These are phyloP conservation scores for Lasioglossum pauxillum DNA, from an alignment of 2,888 invertebrate species.

Conservation along the genomic window DNA sequence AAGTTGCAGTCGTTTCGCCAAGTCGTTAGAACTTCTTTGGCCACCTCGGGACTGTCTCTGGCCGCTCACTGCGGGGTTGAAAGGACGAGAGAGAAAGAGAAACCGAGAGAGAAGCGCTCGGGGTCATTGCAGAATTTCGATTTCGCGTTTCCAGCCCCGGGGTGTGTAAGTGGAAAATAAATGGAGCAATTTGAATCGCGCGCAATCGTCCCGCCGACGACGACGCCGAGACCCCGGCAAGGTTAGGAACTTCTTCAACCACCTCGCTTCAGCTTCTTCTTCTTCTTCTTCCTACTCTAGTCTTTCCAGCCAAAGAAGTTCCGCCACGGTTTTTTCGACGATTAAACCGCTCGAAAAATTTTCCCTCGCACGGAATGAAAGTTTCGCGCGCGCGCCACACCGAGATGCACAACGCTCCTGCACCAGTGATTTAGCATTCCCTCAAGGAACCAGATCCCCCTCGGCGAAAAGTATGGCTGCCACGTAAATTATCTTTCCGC, in stretches of 20 bases:
- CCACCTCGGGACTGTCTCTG: constrained; percentile 28
- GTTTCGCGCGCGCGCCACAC: not conserved
- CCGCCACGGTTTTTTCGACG: constrained; percentile 24
- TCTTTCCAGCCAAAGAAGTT: constrained; percentile 14
- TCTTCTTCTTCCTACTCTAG: not conserved
- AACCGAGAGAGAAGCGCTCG: not conserved
- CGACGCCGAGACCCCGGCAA: constrained; percentile 16
- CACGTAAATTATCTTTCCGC: not conserved
- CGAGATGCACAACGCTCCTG: not conserved
- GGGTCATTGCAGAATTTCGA: constrained; percentile 54
- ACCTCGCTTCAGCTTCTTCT: not conserved
- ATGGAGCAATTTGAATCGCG: constrained; percentile 54
- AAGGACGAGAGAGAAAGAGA: not conserved
- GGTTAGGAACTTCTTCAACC: constrained; percentile 33
- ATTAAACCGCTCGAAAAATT: constrained; percentile 23
- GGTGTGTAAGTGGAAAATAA: constrained; percentile 41
- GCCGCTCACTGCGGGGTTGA: not conserved
- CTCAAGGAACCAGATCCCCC: not conserved
- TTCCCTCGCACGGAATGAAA: not conserved
- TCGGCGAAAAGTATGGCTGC: not conserved
- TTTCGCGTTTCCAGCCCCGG: constrained; percentile 27
- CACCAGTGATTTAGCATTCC: constrained; percentile 1
- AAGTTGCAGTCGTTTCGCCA: constrained; percentile 46
- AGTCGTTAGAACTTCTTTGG: constrained; percentile 67
- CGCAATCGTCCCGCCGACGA: constrained; percentile 3